Evolutionary conservation across 92 coral and sea anemone species (phyloP).

Genomic region (Epizoanthus stellaris): DNA sequence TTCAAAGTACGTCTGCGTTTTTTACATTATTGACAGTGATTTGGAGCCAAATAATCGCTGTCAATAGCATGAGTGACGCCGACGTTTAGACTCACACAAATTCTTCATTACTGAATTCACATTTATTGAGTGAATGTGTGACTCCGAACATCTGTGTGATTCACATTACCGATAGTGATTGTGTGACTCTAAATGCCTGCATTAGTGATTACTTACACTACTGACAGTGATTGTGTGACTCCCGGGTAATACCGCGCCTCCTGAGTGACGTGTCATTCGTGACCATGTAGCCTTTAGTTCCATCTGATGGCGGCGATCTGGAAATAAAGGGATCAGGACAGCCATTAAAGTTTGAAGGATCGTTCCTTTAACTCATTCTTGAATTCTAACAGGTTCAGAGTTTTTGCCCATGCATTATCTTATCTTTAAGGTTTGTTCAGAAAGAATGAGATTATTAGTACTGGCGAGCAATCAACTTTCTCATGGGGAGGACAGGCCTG

Average conservation of each 20-base stretch:
- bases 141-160: too few relatives aligned
- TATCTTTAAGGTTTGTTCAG: too few relatives aligned
- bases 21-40: too few relatives aligned
- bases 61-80: too few relatives aligned
- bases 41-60: too few relatives aligned
- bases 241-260: conserved; percentile 80
- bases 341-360: not conserved
- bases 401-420: not conserved
- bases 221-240: conserved; percentile 61
- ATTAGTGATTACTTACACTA: conserved; percentile 4
- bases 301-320: conserved; percentile 91
- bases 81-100: too few relatives aligned
- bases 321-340: not conserved
- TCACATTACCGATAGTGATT: not conserved
- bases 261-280: conserved; percentile 83
- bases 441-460: too few relatives aligned
- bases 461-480: too few relatives aligned
- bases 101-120: too few relatives aligned
- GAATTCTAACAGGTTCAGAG: not conserved
- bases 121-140: too few relatives aligned
- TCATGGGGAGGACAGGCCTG: too few relatives aligned
- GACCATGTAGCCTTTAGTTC: conserved; percentile 98
- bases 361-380: not conserved
- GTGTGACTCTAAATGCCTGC: not conserved
- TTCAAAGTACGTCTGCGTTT: too few relatives aligned